phyloP scores from a whole-genome alignment of 2,113 vertebrate species.

The Ellobius talpinus region DNA sequence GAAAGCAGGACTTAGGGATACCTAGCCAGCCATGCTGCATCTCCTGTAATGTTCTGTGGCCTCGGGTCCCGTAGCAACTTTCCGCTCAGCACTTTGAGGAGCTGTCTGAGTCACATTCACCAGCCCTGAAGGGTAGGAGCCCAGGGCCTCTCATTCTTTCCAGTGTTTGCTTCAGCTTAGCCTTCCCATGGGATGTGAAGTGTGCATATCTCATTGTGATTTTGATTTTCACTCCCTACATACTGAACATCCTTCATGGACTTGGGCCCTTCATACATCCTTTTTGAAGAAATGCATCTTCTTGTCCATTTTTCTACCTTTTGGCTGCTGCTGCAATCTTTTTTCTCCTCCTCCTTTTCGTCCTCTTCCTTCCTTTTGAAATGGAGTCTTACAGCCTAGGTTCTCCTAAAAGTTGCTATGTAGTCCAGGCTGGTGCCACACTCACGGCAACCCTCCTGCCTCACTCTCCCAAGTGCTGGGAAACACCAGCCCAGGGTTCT shows the following conservation, averaged over 20 bases:
- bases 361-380: neutral
- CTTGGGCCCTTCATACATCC: neutral
- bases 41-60: neutral
- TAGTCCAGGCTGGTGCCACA: neutral
- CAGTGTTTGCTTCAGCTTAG: neutral
- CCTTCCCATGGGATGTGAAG: neutral
- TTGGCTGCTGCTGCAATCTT: neutral
- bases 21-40: neutral
- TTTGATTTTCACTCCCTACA: neutral
- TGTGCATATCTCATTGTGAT: rapidly evolving
- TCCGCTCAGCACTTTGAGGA: neutral
- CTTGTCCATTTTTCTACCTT: neutral
- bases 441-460: neutral
- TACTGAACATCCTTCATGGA: neutral
- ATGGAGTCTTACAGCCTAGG: neutral
- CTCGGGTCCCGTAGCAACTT: neutral
- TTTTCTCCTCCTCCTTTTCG: neutral
- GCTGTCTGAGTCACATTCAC: too few relatives aligned
- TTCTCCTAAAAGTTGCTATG: neutral
- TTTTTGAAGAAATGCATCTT: neutral
- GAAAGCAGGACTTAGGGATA: neutral
- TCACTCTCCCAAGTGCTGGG: neutral
- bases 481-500: neutral
- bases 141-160: neutral
- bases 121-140: neutral